A percentile compares a stretch with the other conserved stretches of the same genome.
Conservation (phyloP, 2,797 vertebrate species). For the Odontamblyopus rebecca region DNA sequence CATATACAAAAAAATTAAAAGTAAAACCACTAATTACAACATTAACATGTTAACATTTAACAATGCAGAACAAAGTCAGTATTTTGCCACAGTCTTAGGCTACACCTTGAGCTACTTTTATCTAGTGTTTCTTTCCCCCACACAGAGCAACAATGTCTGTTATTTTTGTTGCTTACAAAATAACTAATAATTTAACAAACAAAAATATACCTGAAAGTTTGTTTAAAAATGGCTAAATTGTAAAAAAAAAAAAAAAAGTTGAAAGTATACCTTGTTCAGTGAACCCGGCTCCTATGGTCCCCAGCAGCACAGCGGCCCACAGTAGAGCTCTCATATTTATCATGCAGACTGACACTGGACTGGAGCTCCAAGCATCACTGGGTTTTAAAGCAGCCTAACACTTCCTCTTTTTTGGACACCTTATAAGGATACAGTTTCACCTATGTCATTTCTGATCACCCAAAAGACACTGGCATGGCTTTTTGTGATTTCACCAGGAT, state of each 20-base stretch:
- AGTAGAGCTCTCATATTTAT: constrained; percentile 46
- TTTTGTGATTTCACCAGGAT: neutral
- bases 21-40: too few relatives aligned
- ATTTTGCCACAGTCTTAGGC: too few relatives aligned
- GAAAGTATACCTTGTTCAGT: constrained; percentile 53
- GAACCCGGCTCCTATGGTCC: constrained; percentile 19
- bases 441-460: neutral
- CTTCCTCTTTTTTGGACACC: neutral
- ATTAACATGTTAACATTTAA: too few relatives aligned
- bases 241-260: too few relatives aligned
- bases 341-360: constrained; percentile 4
- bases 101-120: too few relatives aligned
- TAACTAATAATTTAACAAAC: neutral
- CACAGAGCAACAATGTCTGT: too few relatives aligned
- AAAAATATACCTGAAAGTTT: neutral
- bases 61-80: too few relatives aligned
- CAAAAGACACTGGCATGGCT: neutral
- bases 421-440: neutral
- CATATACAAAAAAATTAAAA: too few relatives aligned
- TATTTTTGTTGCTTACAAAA: neutral
- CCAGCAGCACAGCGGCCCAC: constrained; percentile 48
- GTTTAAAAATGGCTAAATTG: neutral
- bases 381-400: neutral
- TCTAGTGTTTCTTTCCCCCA: too few relatives aligned
- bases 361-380: neutral